phyloP scores from a whole-genome alignment of 2,888 invertebrate species.

The Tricholauxania praeusta region DNA sequence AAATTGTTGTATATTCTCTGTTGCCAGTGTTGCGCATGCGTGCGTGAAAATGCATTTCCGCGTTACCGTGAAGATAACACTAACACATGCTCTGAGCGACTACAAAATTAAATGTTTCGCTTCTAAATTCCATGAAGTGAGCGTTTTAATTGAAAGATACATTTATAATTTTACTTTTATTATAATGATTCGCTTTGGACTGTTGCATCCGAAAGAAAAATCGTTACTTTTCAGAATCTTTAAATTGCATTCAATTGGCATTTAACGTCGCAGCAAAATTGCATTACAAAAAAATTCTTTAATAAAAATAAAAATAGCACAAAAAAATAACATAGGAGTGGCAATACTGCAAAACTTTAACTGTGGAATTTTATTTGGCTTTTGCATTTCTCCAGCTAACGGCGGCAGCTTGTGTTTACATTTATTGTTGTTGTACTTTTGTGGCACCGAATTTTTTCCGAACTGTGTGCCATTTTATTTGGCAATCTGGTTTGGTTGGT shows the following conservation, averaged over 20 bases:
- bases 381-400: constrained; percentile 14
- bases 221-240: not conserved
- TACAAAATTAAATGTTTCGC: not conserved
- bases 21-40: constrained; percentile 34
- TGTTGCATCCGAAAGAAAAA: constrained; percentile 47
- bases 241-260: not conserved
- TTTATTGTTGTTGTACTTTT: not conserved
- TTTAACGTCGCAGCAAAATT: not conserved
- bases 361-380: not conserved
- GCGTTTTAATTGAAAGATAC: not conserved
- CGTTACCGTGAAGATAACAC: constrained; percentile 41
- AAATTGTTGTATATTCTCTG: not conserved
- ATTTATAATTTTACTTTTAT: constrained; percentile 36
- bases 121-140: not conserved
- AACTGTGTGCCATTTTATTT: too few relatives aligned
- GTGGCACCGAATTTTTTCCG: not conserved
- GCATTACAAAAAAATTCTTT: not conserved
- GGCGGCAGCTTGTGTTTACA: constrained; percentile 1
- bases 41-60: constrained; percentile 58
- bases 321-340: constrained; percentile 11
- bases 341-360: constrained; percentile 9
- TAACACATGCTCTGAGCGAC: constrained; percentile 3
- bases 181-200: constrained; percentile 42
- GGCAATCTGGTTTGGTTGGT: too few relatives aligned
- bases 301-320: not conserved